phyloP scores from a whole-genome alignment of 2,888 invertebrate genomes.

The Idaea biselata region DNA sequence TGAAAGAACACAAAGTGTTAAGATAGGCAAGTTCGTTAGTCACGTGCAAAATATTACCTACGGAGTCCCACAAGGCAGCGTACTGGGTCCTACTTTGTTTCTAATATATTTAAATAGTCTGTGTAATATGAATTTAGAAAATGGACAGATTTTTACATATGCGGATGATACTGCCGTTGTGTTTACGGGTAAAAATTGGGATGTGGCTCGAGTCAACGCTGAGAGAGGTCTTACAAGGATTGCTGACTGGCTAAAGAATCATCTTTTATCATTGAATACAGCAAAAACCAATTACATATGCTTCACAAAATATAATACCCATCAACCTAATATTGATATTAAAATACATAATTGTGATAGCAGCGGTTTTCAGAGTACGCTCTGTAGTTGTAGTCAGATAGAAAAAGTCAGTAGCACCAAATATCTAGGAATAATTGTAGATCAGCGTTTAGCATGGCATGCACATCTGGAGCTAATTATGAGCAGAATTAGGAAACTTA shows the following conservation, averaged over 20 bases:
- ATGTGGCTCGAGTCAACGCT: not conserved
- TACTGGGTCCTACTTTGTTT: not conserved
- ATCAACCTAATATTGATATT: not conserved
- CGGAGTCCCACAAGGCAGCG: not conserved
- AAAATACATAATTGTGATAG: constrained; percentile 2
- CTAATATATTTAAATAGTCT: not conserved
- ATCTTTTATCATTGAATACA: not conserved
- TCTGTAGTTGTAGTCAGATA: not conserved
- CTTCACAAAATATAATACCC: constrained; percentile 8
- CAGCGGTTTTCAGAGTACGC: not conserved
- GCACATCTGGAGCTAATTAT: not conserved
- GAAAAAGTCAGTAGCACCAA: not conserved
- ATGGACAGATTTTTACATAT: constrained; percentile 3
- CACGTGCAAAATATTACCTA: not conserved
- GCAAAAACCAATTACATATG: constrained; percentile 7
- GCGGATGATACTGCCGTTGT: constrained; percentile 8
- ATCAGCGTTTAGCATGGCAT: not conserved
- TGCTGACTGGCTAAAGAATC: not conserved
- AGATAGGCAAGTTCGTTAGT: constrained; percentile 7
- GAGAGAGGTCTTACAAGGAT: not conserved
- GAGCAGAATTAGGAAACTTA: constrained; percentile 30
- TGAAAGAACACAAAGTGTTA: constrained; percentile 8
- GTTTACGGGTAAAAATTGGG: not conserved
- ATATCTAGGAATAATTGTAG: not conserved
- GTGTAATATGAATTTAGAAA: not conserved